A percentile compares a stretch with the other conserved stretches of the same genome.
These are phyloP conservation scores for Epiblema foenella DNA, from an alignment of 2,888 invertebrate genomes.

Conservation along the genomic window DNA sequence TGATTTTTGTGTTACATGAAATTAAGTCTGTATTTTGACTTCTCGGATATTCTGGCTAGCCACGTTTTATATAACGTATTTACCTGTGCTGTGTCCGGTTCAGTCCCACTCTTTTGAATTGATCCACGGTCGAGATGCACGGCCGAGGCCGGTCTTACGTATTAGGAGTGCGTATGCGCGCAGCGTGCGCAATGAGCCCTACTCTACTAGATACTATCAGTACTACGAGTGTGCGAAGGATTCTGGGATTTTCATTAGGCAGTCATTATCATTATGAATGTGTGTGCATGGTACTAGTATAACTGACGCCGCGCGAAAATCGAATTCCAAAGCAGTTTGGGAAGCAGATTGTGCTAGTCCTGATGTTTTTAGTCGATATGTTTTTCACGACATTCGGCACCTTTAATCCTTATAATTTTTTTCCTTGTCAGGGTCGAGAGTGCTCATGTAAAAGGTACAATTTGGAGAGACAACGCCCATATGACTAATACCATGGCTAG, in stretches of 20 bases:
- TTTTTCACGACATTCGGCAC: too few species aligned
- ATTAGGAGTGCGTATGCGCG: conserved; percentile 77
- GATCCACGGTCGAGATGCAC: conserved; percentile 49
- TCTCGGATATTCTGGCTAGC: too few species aligned
- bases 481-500: background rate
- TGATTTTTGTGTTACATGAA: too few species aligned
- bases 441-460: too few species aligned
- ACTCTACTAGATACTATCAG: conserved; percentile 50
- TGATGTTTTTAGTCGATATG: too few species aligned
- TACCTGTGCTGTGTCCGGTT: background rate
- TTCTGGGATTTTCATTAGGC: conserved; percentile 14
- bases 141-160: conserved; percentile 73
- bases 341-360: background rate
- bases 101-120: conserved; percentile 47
- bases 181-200: conserved; percentile 65
- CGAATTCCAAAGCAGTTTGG: background rate
- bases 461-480: background rate
- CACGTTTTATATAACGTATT: too few species aligned
- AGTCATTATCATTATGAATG: too few species aligned
- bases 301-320: background rate
- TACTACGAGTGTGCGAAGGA: conserved; percentile 21
- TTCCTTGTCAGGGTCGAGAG: too few species aligned
- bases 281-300: background rate
- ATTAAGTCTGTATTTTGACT: too few species aligned
- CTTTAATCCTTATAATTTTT: too few species aligned